Conservation (phyloP, 2,888 invertebrate genomes). For the Barypeithes pellucidus region DNA sequence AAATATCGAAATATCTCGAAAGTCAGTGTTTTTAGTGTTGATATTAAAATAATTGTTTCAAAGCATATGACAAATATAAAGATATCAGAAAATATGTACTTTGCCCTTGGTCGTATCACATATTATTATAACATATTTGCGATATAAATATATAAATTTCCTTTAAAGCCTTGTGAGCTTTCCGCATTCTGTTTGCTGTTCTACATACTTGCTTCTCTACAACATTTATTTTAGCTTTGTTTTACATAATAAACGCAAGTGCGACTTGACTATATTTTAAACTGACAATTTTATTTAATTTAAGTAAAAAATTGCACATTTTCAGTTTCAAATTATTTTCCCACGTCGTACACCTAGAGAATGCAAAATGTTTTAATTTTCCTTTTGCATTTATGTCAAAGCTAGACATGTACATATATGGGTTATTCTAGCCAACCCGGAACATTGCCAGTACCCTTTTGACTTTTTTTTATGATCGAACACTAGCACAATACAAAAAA, state of each 20-base stretch:
- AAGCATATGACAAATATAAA: too few species aligned
- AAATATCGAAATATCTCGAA: too few species aligned
- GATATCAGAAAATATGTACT: too few species aligned
- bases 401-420: constrained; percentile 36
- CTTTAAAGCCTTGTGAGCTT: not conserved
- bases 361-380: constrained; percentile 47
- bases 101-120: too few species aligned
- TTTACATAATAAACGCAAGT: constrained; percentile 17
- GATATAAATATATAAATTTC: too few species aligned
- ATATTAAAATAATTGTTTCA: too few species aligned
- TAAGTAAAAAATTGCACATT: constrained; percentile 39
- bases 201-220: not conserved
- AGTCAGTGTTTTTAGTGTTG: too few species aligned
- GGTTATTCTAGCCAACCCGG: too few species aligned
- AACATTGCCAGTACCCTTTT: too few species aligned
- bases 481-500: too few species aligned
- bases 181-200: constrained; percentile 3
- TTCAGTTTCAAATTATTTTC: constrained; percentile 36
- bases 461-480: too few species aligned
- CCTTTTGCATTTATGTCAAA: constrained; percentile 36
- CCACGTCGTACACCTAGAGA: constrained; percentile 43
- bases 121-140: too few species aligned
- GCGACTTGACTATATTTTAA: constrained; percentile 13
- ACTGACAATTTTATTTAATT: constrained; percentile 43
- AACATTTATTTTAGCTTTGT: not conserved